Evolutionary conservation across 2,113 vertebrate genomes (phyloP).

Genomic region (Tragulus kanchil): DNA sequence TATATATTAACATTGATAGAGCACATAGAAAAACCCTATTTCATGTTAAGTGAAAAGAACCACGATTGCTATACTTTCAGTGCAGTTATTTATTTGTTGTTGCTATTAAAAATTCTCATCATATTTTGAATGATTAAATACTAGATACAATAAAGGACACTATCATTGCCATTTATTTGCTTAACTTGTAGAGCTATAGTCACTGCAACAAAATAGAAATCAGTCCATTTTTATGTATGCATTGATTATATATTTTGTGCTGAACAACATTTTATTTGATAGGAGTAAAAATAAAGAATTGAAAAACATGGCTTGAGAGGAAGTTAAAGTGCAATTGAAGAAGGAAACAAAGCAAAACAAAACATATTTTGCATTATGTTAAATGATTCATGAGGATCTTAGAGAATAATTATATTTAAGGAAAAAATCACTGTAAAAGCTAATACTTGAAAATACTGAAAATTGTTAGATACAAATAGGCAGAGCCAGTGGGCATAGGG

Average conservation of each 20-base stretch:
- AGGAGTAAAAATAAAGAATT: not conserved
- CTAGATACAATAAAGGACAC: not conserved
- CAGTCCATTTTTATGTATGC: not conserved
- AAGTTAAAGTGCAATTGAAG: not conserved
- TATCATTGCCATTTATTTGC: not conserved
- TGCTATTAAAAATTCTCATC: not conserved
- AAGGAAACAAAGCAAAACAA: not conserved
- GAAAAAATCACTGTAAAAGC: not conserved
- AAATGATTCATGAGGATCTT: not conserved
- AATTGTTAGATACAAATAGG: not conserved
- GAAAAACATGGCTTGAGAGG: not conserved
- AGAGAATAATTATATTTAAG: not conserved
- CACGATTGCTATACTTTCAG: not conserved
- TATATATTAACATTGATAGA: not conserved
- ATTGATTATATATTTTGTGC: not conserved
- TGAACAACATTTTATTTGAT: not conserved
- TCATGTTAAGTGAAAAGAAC: not conserved
- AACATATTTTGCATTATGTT: not conserved
- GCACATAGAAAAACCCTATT: not conserved
- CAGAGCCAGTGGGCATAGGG: not conserved
- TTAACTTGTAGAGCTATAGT: not conserved
- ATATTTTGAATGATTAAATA: not conserved
- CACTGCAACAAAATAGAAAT: not conserved
- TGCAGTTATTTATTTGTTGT: not conserved
- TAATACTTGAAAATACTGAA: not conserved